Base-by-base conservation (phyloP, 2,113 vertebrate genomes). In the Limanda limanda region DNA sequence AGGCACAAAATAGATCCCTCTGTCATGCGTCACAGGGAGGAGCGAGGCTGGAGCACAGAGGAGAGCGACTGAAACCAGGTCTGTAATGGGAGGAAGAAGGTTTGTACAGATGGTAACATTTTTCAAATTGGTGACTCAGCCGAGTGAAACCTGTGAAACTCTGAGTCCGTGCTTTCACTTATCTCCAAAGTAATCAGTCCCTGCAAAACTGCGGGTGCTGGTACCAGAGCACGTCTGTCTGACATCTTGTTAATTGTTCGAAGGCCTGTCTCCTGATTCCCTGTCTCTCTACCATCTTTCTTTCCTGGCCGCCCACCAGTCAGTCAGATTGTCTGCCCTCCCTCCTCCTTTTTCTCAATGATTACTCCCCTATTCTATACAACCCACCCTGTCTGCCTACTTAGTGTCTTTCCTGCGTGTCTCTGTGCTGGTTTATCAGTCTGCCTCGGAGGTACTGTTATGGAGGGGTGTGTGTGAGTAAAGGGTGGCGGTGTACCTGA, bases 151-250 rank as follows among this genome's bases (percentile, higher is more conserved):
- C 68, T 56, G 65, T 57, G 11, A 62, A 77, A 68, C 72, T 72
- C 54, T 55, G 56, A 73, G 67, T 80, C 84, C 73, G 52, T 65
- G 63, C 52, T 70, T 67, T 80, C n/a, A 27, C 66, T 79, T 69
- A 72, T 88, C 79, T 81, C 23, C 40, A 13, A 45, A n/a, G 65
- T 71, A 81, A 88, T 83, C 78, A 40, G 71, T 74, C 47, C 62
- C 67, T 51, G 64, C 18, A 27, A 74, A 65, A 58, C 58, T 73
- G 71, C 69, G 68, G 76, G 51, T 51, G 58, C 52, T 51, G 24
- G 66, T 47, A 83, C 67, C 56, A 65, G 31, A 81, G 65, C 69
- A 60, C 76, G 59, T 68, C 67, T 52, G 81, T 56, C 62, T 66
- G 2, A 81, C 68, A 45, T 14, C 66, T 75, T 18, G 47, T 51